Evolutionary conservation across 2,888 invertebrate genomes (phyloP), one percentile per base, ranked within the genome.

Genomic region (Thera obeliscata): DNA sequence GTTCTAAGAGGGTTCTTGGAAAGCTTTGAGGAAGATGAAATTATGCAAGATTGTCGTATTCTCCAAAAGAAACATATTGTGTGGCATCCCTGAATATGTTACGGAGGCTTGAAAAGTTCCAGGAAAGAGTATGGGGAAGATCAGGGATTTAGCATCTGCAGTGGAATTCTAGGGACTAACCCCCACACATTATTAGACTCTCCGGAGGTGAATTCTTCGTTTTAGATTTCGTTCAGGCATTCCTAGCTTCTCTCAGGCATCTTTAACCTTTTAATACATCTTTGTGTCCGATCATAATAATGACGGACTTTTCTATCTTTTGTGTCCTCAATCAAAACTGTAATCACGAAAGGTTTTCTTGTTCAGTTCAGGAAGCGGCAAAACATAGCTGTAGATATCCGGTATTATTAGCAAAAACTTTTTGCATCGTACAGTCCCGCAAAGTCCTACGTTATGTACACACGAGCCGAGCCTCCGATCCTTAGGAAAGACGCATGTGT

Each of bases 401-500:
- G 46, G 52, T 52, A 64, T 66, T 61, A 49, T 64, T 64, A 49
- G 58, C 33, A 61, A 59, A 64, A 69, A 69, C 69, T 71, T 71
- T 61, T 71, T 70, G 60, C 58, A 48, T 67, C 64, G 56, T 61
- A 76, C 75, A 78, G 80, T 80, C 74, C 70, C 63, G 70, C 72
- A 70, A 72, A 70, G 57, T 78, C 76, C 73, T 76, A 73, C 64
- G 71, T 71, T 78, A 74, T 78, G 81, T 78, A 71, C 81, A 76
- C 79, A 81, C 75, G 81, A 81, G 76, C 75, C 74, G 61, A 66
- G 67, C 70, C 67, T 66, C 67, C 58, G 49, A 55, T 56, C 50
- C 65, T 57, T 52, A 48, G 11, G 43, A 48, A 38, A 6, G 2
- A 11, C 36, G 52, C 55, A 11, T 65, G 70, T 67, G 64, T 62